These are phyloP conservation scores for Cairina moschata DNA, from an alignment of 2,113 vertebrate species.

Conservation along the genomic window DNA sequence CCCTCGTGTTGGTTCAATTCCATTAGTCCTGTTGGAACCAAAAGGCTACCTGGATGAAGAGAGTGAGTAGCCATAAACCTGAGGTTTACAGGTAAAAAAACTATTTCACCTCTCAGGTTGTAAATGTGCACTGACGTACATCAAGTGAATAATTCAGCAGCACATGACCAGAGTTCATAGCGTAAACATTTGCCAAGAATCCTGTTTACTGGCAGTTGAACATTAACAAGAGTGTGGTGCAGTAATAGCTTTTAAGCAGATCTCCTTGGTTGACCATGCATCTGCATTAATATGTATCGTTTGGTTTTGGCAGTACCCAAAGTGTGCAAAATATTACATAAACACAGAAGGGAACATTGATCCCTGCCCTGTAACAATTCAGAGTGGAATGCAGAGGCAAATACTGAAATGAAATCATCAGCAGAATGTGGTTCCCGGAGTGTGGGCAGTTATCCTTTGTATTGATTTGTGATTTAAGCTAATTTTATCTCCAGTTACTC, in stretches of 20 bases:
- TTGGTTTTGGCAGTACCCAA: constrained; percentile 5
- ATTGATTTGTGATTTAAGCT: not conserved
- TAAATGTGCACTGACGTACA: not conserved
- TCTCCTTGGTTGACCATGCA: not conserved
- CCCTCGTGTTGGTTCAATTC: not conserved
- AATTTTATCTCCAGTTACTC: constrained; percentile 16
- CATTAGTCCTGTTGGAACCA: not conserved
- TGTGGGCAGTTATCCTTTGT: not conserved
- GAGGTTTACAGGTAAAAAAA: not conserved
- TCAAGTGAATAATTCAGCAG: constrained; percentile 12
- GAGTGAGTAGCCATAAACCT: not conserved
- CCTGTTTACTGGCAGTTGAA: constrained; percentile 11
- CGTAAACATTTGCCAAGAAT: constrained; percentile 6
- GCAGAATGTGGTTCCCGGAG: not conserved
- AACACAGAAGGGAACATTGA: not conserved
- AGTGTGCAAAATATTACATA: constrained; percentile 6
- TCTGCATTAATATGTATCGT: not conserved
- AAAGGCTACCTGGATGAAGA: not conserved
- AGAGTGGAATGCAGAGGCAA: constrained; percentile 9
- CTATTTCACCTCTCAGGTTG: not conserved
- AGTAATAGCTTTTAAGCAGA: constrained; percentile 10
- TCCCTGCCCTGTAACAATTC: not conserved
- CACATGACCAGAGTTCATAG: not conserved
- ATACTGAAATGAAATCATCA: not conserved
- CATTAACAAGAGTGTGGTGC: not conserved